These are phyloP conservation scores for Aurelia aurita DNA, from an alignment of 30 jellyfish, hydroid and myxozoan species.

Conservation along the genomic window DNA sequence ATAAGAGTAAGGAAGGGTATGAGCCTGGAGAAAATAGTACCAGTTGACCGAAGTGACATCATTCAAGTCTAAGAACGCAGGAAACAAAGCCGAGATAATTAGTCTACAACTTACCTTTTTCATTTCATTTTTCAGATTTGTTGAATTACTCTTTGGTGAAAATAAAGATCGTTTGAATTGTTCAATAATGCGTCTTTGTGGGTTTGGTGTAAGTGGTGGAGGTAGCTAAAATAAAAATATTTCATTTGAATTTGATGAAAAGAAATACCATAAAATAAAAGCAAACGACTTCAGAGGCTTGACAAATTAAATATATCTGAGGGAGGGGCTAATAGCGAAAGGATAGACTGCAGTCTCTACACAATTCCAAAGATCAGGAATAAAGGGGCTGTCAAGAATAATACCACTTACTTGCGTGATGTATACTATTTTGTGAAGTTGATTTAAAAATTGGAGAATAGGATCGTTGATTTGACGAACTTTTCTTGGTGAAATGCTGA, in stretches of 20 bases:
- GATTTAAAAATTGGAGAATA: slow-evolving; percentile 69
- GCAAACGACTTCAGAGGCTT: too few species aligned
- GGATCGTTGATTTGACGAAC: slow-evolving; percentile 95
- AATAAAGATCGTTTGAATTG: slow-evolving; percentile 84
- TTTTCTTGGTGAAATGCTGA: slow-evolving; percentile 91
- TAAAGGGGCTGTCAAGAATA: too few species aligned
- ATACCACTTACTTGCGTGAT: slow-evolving; percentile 67
- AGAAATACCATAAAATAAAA: too few species aligned
- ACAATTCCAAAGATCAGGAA: too few species aligned
- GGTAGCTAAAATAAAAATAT: slow-evolving; percentile 76
- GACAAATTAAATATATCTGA: too few species aligned
- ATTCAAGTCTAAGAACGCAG: not conserved
- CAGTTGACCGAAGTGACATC: too few species aligned
- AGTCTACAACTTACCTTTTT: slow-evolving; percentile 66
- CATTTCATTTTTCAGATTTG: slow-evolving; percentile 84
- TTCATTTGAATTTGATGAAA: not conserved
- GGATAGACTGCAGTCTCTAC: too few species aligned
- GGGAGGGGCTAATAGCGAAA: too few species aligned
- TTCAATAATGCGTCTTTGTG: slow-evolving; percentile 88
- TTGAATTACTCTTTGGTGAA: slow-evolving; percentile 76
- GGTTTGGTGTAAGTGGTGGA: slow-evolving; percentile 84
- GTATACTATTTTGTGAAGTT: slow-evolving; percentile 77
- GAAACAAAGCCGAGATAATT: too few species aligned
- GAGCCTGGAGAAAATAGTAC: too few species aligned
- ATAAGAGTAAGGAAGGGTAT: too few species aligned